Evolutionary conservation across 2,113 vertebrate species (phyloP).

Genomic region (Thalassarche chlororhynchos): DNA sequence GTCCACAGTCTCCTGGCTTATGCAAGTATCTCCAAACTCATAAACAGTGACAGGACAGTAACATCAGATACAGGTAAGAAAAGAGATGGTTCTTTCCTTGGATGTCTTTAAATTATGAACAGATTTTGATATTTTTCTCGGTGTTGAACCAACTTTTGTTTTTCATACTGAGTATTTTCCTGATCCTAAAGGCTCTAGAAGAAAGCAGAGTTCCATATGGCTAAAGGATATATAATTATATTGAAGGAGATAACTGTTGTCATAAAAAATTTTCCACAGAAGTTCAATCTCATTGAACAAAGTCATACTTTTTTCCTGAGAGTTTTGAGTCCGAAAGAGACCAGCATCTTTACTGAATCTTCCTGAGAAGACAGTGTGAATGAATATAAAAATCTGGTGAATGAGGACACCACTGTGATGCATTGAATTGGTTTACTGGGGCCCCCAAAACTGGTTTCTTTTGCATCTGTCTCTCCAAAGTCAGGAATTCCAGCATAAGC

Average conservation of each 20-base stretch:
- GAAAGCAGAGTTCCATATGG: not conserved
- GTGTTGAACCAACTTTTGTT: not conserved
- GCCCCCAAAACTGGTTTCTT: not conserved
- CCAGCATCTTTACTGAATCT: not conserved
- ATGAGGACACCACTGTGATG: not conserved
- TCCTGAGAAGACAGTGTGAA: not conserved
- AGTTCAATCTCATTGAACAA: not conserved
- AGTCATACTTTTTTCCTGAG: not conserved
- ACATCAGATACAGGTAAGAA: not conserved
- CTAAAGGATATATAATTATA: not conserved
- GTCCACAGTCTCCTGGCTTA: not conserved
- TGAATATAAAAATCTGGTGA: not conserved
- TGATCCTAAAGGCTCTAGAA: not conserved
- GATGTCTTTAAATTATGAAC: not conserved
- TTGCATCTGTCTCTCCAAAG: conserved; percentile 43
- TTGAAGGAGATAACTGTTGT: not conserved
- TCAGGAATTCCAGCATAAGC: conserved; percentile 24
- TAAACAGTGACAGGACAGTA: not conserved
- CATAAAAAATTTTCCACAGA: not conserved
- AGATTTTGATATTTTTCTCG: not conserved
- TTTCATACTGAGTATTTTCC: not conserved
- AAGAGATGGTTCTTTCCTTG: not conserved
- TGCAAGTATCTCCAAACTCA: not conserved
- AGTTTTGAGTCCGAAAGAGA: not conserved
- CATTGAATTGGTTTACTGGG: conserved; percentile 16